Base-by-base conservation (phyloP, 23 tunicate genomes). In the Trididemnum miniatum region DNA sequence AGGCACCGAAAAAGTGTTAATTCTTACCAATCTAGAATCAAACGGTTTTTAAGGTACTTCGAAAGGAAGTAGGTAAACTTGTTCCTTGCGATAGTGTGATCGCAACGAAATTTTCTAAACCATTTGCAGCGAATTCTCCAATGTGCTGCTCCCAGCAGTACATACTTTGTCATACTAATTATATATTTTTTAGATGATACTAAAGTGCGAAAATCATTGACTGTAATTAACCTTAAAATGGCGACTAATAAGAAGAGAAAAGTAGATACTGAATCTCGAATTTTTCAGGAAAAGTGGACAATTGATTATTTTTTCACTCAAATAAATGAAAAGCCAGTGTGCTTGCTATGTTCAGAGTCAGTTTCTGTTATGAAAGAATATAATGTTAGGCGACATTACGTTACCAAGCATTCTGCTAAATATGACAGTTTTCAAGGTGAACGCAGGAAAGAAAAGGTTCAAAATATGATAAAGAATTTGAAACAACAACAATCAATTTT, bases 401-500 rank as follows among this genome's bases (percentile, higher is more conserved):
- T 77, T 67, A 77, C 44, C 3, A 77, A 37, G 5, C 82, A 77
- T 77, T 24, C 82, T 51, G 27, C 82, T 9, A 67, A 36, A 23
- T 77, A 77, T 77, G 82, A 77, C 51, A 77, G 54, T 51, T 77
- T 34, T 54, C n/a, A 52, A 37, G 51, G 20, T 77, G 30, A 77
- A 37, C 54, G 52, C 82, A 54, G 67, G 54, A 35, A 30, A 77
- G 67, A 77, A 25, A 77, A 77, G 54, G 82, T 77, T 35, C 27
- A 24, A 31, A 37, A 77, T 51, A 27, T 77, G 31, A 77, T 9
- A 77, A 77, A 77, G 23, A 39, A 51, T 24, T 37, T 77, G 27
- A 27, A 12, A 25, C 37, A 78, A 85, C 89, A 85, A 50, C 77
- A 78, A 35, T 23, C 23, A 33, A 65, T 80, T 65, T 85, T 85